These are phyloP conservation scores for Drosophila mimetica DNA, from an alignment of 2,888 invertebrate genomes.

Conservation along the genomic window DNA sequence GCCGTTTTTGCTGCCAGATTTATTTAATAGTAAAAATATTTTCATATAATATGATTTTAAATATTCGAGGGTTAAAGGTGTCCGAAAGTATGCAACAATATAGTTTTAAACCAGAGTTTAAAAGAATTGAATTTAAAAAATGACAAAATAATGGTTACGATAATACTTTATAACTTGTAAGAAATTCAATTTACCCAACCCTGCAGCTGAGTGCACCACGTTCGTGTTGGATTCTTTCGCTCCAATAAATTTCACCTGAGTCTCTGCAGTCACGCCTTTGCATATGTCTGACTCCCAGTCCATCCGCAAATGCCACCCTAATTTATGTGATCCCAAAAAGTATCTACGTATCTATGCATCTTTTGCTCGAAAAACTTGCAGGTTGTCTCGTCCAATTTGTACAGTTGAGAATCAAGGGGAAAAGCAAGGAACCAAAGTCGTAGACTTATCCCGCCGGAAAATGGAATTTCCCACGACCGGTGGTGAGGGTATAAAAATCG, in stretches of 20 bases:
- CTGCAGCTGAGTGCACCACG: constrained; percentile 48
- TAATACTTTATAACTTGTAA: too few relatives aligned
- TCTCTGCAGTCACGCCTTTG: constrained; percentile 76
- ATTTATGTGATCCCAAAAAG: constrained; percentile 64
- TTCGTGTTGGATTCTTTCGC: constrained; percentile 33
- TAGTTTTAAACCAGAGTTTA: background rate
- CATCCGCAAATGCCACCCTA: constrained; percentile 40
- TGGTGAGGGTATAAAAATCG: constrained; percentile 44
- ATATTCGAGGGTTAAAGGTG: background rate
- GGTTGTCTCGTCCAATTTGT: constrained; percentile 55
- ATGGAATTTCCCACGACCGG: constrained; percentile 28
- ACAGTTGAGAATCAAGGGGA: constrained; percentile 25
- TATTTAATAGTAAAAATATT: too few relatives aligned
- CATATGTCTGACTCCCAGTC: constrained; percentile 69
- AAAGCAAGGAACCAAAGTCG: constrained; percentile 35
- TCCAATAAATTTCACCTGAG: constrained; percentile 79
- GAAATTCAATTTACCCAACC: background rate
- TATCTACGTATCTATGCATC: constrained; percentile 39
- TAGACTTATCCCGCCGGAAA: constrained; percentile 35
- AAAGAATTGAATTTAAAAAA: too few relatives aligned
- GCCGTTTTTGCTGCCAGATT: too few relatives aligned
- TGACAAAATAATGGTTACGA: too few relatives aligned
- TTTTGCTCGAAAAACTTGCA: constrained; percentile 40
- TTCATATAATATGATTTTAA: too few relatives aligned
- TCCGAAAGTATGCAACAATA: background rate